Percentiles rank a stretch among this genome's conserved stretches.
These are phyloP conservation scores for Monoplex corrugatus DNA, from an alignment of 2,888 invertebrate genomes.

Conservation along the genomic window DNA sequence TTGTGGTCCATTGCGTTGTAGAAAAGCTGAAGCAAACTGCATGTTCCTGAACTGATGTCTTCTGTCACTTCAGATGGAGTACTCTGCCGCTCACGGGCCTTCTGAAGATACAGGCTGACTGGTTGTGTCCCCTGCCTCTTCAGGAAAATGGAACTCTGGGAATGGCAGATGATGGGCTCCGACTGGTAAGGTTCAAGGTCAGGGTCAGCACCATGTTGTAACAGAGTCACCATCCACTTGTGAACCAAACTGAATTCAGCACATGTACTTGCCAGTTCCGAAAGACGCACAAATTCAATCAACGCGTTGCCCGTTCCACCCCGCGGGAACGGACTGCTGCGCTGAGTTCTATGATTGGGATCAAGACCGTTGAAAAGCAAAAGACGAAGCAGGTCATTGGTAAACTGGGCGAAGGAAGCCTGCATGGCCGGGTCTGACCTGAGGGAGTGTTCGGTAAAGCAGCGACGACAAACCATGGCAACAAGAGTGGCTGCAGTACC, in stretches of 20 bases:
- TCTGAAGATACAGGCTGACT: slow-evolving; percentile 86
- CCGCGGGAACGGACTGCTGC: slow-evolving; percentile 65
- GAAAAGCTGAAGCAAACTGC: slow-evolving; percentile 85
- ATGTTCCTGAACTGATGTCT: slow-evolving; percentile 60
- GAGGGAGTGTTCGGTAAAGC: slow-evolving; percentile 53
- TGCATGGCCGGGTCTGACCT: slow-evolving; percentile 23
- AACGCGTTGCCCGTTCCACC: slow-evolving; percentile 84
- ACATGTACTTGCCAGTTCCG: slow-evolving; percentile 86
- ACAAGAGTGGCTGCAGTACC: slow-evolving; percentile 85
- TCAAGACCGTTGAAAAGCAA: slow-evolving; percentile 87
- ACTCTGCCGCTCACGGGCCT: slow-evolving; percentile 75
- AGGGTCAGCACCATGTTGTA: slow-evolving; percentile 89
- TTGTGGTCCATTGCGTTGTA: slow-evolving; percentile 86
- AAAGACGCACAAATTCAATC: slow-evolving; percentile 86
- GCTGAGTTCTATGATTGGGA: slow-evolving; percentile 86
- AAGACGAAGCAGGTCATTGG: slow-evolving; percentile 86
- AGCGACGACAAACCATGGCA: slow-evolving; percentile 66
- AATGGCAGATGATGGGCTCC: slow-evolving; percentile 83
- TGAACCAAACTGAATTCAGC: slow-evolving; percentile 88
- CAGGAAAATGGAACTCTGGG: slow-evolving; percentile 83
- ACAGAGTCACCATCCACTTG: slow-evolving; percentile 87
- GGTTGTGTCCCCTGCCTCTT: slow-evolving; percentile 83
- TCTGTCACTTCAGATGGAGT: background rate
- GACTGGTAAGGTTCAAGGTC: slow-evolving; percentile 85
- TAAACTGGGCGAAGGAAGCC: slow-evolving; percentile 83